Conservation (phyloP, 2,113 vertebrate species). For the Monopterus albus region DNA sequence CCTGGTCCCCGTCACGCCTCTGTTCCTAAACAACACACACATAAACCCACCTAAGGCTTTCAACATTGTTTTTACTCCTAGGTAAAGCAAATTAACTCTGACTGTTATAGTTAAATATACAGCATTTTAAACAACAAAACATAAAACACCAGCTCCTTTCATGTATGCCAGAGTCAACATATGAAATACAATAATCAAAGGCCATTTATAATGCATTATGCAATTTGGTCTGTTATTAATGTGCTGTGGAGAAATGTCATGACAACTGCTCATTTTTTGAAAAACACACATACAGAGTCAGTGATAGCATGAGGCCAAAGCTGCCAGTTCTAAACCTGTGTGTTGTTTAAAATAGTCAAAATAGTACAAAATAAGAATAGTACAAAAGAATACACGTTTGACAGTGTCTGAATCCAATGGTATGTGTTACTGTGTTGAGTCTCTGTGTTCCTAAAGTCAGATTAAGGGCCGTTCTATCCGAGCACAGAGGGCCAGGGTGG, state of each 20-base stretch:
- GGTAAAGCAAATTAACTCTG: neutral
- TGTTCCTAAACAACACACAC: slow-evolving; percentile 69
- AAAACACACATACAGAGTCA: too few species aligned
- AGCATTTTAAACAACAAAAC: neutral
- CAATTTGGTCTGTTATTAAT: slow-evolving; percentile 13
- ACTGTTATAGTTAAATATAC: neutral
- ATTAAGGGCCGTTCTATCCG: neutral
- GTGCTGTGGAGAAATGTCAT: slow-evolving; percentile 21
- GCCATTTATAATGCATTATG: neutral
- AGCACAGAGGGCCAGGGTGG: slow-evolving; percentile 53
- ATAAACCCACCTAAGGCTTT: neutral
- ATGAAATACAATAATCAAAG: neutral
- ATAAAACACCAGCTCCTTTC: too few species aligned
- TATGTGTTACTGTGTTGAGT: neutral
- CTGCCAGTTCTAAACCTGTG: too few species aligned
- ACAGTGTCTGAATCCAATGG: neutral
- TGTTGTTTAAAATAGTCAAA: neutral
- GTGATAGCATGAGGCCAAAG: too few species aligned
- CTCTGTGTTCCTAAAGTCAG: neutral
- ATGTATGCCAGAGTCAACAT: neutral
- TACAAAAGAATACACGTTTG: neutral
- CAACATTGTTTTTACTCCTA: neutral
- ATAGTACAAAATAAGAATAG: too few species aligned
- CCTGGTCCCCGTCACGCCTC: slow-evolving; percentile 59
- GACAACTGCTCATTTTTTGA: slow-evolving; percentile 22